These are phyloP conservation scores for Physella acuta DNA, from an alignment of 1,140 invertebrate genomes.

Conservation along the genomic window DNA sequence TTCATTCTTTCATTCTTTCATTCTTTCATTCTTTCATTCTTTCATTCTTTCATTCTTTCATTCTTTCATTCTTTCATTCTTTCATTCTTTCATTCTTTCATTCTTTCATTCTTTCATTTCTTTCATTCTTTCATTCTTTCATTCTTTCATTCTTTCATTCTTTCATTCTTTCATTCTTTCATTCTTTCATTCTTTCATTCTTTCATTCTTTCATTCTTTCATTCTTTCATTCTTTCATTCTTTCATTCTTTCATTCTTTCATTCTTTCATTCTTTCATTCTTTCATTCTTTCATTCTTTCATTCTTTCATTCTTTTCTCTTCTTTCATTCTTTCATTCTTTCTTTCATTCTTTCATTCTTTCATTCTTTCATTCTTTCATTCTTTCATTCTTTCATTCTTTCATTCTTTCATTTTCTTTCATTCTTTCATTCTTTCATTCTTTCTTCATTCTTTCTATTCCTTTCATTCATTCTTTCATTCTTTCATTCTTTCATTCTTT, in stretches of 20 bases:
- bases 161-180: too few relatives aligned
- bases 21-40: too few relatives aligned
- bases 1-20: background rate
- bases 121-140: too few relatives aligned
- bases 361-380: background rate
- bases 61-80: too few relatives aligned
- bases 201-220: background rate
- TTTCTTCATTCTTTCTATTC: background rate
- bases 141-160: too few relatives aligned
- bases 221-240: background rate
- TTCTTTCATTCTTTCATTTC: too few relatives aligned
- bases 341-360: background rate
- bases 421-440: background rate
- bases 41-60: too few relatives aligned
- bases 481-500: background rate
- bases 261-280: background rate
- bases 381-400: background rate
- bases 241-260: background rate
- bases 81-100: too few relatives aligned
- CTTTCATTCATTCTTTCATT: background rate
- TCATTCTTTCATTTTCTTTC: background rate
- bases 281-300: background rate
- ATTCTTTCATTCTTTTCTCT: background rate
- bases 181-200: too few relatives aligned
- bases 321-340: background rate